Percentiles rank a stretch among this genome's conserved stretches.
These are phyloP conservation scores for Sebastes vulpes DNA, from an alignment of 2,797 vertebrate species.

Conservation along the genomic window DNA sequence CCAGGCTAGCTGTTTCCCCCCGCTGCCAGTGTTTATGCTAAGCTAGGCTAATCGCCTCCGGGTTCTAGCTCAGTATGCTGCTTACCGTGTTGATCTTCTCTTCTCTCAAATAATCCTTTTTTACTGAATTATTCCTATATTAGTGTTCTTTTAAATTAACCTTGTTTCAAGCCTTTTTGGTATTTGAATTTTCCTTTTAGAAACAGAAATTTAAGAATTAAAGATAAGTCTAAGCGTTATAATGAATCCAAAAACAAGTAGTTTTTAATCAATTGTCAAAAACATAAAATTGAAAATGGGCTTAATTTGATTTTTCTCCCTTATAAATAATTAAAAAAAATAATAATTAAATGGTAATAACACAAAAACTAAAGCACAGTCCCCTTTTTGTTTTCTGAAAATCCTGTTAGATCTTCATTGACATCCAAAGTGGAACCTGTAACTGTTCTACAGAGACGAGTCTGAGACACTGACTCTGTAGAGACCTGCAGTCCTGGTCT, in stretches of 20 bases:
- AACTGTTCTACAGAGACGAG: not conserved
- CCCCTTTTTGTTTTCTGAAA: not conserved
- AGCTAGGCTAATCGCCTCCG: not conserved
- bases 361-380: not conserved
- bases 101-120: too few relatives aligned
- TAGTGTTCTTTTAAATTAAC: too few relatives aligned
- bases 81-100: not conserved
- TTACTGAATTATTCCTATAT: too few relatives aligned
- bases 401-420: not conserved
- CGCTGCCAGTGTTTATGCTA: not conserved
- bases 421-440: not conserved
- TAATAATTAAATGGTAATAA: not conserved
- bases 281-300: not conserved
- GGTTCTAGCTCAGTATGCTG: not conserved
- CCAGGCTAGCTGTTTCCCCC: not conserved
- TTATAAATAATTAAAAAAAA: not conserved
- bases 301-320: not conserved
- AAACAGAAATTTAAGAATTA: not conserved
- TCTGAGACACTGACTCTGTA: not conserved
- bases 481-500: not conserved
- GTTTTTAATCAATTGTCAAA: not conserved
- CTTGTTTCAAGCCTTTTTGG: not conserved
- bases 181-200: not conserved
- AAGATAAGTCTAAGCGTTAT: not conserved
- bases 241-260: not conserved